Evolutionary conservation across 2,888 invertebrate species (phyloP).

Genomic region (Trissolcus brochymenae): DNA sequence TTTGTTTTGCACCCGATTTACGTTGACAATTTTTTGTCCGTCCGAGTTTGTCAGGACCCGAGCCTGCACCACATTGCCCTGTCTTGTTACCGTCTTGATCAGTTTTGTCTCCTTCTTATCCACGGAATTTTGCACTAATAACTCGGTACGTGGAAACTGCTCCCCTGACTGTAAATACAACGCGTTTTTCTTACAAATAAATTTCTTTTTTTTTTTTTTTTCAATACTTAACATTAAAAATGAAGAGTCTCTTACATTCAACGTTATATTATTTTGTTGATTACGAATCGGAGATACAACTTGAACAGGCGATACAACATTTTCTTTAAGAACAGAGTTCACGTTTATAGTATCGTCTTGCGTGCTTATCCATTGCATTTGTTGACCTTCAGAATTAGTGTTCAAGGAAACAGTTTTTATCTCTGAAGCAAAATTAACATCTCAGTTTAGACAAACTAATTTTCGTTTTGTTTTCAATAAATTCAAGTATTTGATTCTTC

Average conservation of each 20-base stretch:
- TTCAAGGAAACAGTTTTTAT: slow-evolving; percentile 46
- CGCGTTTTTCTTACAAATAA: neutral
- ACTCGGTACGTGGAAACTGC: slow-evolving; percentile 32
- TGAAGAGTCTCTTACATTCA: slow-evolving; percentile 61
- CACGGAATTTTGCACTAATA: slow-evolving; percentile 28
- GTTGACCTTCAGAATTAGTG: slow-evolving; percentile 61
- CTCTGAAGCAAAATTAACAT: slow-evolving; percentile 25
- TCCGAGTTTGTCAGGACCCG: slow-evolving; percentile 9
- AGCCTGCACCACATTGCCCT: slow-evolving; percentile 1
- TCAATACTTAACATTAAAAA: neutral
- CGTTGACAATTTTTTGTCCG: slow-evolving; percentile 5
- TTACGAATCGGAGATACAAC: slow-evolving; percentile 62
- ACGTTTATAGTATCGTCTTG: slow-evolving; percentile 66
- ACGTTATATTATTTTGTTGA: slow-evolving; percentile 63
- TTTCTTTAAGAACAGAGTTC: slow-evolving; percentile 65
- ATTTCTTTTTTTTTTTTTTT: no score
- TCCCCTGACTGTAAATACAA: slow-evolving; percentile 26
- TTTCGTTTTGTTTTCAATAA: neutral
- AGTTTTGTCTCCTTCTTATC: slow-evolving; percentile 35
- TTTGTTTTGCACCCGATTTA: slow-evolving; percentile 16
- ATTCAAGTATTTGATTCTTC: neutral
- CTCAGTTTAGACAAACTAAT: neutral
- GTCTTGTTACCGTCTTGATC: neutral
- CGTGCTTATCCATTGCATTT: slow-evolving; percentile 70
- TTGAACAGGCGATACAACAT: slow-evolving; percentile 61